Conservation (phyloP, 1,140 invertebrate genomes). For the Charaxes varanes region DNA sequence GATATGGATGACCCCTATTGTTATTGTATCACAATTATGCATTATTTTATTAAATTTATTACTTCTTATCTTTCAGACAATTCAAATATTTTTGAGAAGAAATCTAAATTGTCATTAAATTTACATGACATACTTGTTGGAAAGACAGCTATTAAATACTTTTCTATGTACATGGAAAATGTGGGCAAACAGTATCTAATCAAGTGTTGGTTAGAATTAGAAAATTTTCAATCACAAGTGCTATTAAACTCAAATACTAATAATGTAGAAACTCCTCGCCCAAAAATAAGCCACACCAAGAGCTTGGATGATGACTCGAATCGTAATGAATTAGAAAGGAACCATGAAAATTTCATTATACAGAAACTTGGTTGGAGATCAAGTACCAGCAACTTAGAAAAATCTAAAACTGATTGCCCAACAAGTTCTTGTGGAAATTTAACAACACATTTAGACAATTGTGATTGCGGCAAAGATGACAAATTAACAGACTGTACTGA, state of each 20-base stretch:
- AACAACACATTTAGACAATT: conserved; percentile 21
- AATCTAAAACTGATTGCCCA: conserved; percentile 29
- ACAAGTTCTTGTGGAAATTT: conserved; percentile 46
- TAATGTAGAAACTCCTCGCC: conserved; percentile 30
- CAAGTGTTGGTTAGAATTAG: conserved; percentile 66
- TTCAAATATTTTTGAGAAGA: conserved; percentile 48
- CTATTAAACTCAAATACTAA: conserved; percentile 24
- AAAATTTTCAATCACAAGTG: conserved; percentile 50
- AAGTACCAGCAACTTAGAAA: conserved; percentile 31
- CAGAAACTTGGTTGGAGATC: conserved; percentile 29
- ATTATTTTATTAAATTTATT: too few relatives aligned
- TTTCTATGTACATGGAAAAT: conserved; percentile 64
- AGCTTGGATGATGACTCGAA: conserved; percentile 50
- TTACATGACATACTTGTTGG: conserved; percentile 57
- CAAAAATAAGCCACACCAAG: conserved; percentile 44
- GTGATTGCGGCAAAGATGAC: conserved; percentile 23
- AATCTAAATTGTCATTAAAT: conserved; percentile 60
- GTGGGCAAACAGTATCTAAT: conserved; percentile 50
- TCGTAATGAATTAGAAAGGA: conserved; percentile 22
- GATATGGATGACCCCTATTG: too few relatives aligned
- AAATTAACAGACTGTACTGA: conserved; percentile 34
- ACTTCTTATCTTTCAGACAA: conserved; percentile 22
- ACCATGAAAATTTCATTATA: conserved; percentile 25
- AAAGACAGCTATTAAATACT: conserved; percentile 59
- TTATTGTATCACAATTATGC: too few relatives aligned